These are phyloP conservation scores for Solen grandis DNA, from an alignment of 1,140 invertebrate species.

Conservation along the genomic window DNA sequence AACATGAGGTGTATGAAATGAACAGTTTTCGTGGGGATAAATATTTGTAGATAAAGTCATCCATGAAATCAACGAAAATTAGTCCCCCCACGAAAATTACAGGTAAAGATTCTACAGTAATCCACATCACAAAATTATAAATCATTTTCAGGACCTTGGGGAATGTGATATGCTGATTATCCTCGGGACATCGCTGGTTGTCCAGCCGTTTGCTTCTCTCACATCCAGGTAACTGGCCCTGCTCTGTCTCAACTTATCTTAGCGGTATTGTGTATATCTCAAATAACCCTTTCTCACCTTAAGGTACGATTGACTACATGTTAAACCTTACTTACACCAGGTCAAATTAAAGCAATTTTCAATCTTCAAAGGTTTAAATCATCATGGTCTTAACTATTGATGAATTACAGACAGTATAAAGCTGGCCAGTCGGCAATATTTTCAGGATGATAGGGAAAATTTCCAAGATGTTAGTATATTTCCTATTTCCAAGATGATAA, in stretches of 20 bases:
- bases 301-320: background rate
- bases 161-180: constrained; percentile 96
- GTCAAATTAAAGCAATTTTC: too few species aligned
- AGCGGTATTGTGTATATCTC: background rate
- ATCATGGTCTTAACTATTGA: background rate
- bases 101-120: too few species aligned
- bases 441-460: too few species aligned
- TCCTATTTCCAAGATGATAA: too few species aligned
- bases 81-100: too few species aligned
- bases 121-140: too few species aligned
- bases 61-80: too few species aligned
- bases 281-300: background rate
- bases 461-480: too few species aligned
- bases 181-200: constrained; percentile 96
- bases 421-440: too few species aligned
- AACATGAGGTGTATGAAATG: too few species aligned
- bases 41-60: too few species aligned
- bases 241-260: background rate
- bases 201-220: constrained; percentile 97
- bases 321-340: background rate
- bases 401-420: background rate
- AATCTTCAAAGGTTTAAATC: background rate
- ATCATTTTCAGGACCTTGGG: constrained; percentile 89
- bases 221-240: constrained; percentile 85
- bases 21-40: too few species aligned